Evolutionary conservation across 1,140 invertebrate genomes (phyloP), one percentile per base, ranked within the genome.

Genomic region (Leptonema lineaticorne): DNA sequence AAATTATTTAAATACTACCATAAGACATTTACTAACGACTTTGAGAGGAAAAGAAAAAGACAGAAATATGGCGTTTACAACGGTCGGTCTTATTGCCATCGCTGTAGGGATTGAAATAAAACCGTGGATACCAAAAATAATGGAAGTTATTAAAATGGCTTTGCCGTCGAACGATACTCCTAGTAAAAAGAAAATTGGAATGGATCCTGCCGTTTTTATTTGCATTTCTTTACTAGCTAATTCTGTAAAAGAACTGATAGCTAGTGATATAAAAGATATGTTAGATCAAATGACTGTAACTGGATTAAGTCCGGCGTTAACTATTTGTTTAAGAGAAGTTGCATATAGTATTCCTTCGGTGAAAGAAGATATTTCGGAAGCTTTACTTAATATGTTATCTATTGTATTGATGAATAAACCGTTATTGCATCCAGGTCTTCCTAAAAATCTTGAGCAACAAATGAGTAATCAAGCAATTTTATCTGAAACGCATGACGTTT

Each of bases 191-290:
- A 86, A 91, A 63, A 79, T 85, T 9, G 81, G 81, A 50, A 84
- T 95, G 16, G 96, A 99, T 74, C 92, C 95, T 0, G 88, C 93
- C 0, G 90, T 98, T 26, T 98, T 98, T 80, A 91, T 93, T 11
- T 98, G 96, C 76, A 91, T 99, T n/a, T 96, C 95, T 29, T 84
- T 98, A 66, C 77, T 99, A 0, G 93, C 92, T 0, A 89, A 93
- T 77, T 93, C 96, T 8, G 89, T 96, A 0, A 89, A 90, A 69
- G 86, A 88, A 33, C 81, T 85, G 9, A 91, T 93, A 70, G 86
- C 86, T 2, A 79, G 81, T 58, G 94, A 97, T 75, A 89, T 98
- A 0, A 86, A 85, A 63, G 92, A 95, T 50, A 82, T 98, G 9
- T 79, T 99, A 9, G 94, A 97, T 74, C 88, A 92, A 11, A 96